These are phyloP conservation scores for Hirtodrosophila histrioides DNA, from an alignment of 2,888 invertebrate genomes.

Conservation along the genomic window DNA sequence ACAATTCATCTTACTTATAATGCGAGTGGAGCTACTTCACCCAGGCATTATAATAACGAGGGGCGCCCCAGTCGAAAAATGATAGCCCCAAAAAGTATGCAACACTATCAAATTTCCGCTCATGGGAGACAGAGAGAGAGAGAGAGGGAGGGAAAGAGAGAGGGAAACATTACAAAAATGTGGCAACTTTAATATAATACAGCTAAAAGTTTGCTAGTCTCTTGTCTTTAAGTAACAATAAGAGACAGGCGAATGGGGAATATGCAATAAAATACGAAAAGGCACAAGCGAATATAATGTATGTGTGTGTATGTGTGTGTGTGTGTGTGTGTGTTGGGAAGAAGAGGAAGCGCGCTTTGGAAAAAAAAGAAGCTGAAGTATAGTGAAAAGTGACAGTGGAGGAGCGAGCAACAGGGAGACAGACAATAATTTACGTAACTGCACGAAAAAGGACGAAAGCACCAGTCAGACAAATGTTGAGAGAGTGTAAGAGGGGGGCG, in stretches of 20 bases:
- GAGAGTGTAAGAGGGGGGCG: background rate
- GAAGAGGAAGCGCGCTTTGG: slow-evolving; percentile 5
- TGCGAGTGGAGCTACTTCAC: slow-evolving; percentile 50
- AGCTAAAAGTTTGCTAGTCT: slow-evolving; percentile 29
- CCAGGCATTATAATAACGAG: slow-evolving; percentile 64
- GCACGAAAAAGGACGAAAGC: slow-evolving; percentile 42
- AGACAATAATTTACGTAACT: slow-evolving; percentile 79
- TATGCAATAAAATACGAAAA: slow-evolving; percentile 78
- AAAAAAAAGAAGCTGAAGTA: slow-evolving; percentile 49
- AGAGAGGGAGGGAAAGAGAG: background rate
- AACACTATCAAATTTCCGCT: slow-evolving; percentile 67
- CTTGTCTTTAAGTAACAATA: slow-evolving; percentile 56
- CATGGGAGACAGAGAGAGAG: background rate
- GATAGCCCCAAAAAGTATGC: slow-evolving; percentile 62
- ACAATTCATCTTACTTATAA: slow-evolving; percentile 78
- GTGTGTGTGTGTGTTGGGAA: background rate
- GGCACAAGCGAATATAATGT: slow-evolving; percentile 40
- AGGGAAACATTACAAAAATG: slow-evolving; percentile 23
- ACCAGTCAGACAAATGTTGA: slow-evolving; percentile 43
- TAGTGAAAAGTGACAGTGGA: slow-evolving; percentile 71
- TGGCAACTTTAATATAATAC: slow-evolving; percentile 55
- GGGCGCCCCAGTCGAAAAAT: slow-evolving; percentile 37
- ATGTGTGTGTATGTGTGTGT: slow-evolving; percentile 6
- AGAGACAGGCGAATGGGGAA: slow-evolving; percentile 74
- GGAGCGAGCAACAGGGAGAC: slow-evolving; percentile 63